phyloP scores from a whole-genome alignment of 2,888 invertebrate species.

The Macropis europaea region DNA sequence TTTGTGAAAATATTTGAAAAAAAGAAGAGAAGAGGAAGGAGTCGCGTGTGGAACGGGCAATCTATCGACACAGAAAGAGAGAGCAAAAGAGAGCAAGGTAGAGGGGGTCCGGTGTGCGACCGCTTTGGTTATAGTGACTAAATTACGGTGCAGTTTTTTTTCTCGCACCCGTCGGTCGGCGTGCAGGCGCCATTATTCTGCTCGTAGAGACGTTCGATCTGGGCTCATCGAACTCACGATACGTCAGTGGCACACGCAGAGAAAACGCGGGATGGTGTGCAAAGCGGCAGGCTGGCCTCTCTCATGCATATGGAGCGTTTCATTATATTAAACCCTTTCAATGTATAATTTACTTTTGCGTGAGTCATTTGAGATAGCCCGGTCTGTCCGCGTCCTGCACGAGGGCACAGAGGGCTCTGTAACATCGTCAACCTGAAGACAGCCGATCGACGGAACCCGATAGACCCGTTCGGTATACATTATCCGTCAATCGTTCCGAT shows the following conservation, averaged over 20 bases:
- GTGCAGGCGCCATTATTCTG: constrained; percentile 62
- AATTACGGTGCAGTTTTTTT: constrained; percentile 50
- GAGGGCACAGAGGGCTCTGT: constrained; percentile 53
- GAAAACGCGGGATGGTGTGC: constrained; percentile 68
- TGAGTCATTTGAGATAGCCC: constrained; percentile 83
- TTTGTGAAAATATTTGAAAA: constrained; percentile 34
- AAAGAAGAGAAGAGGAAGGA: constrained; percentile 20
- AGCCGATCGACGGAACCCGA: constrained; percentile 54
- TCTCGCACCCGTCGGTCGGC: constrained; percentile 52
- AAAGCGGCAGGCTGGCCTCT: constrained; percentile 77
- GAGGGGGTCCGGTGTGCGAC: too few species aligned
- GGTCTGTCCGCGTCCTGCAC: constrained; percentile 54
- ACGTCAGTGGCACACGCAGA: constrained; percentile 72
- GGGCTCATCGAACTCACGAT: constrained; percentile 67
- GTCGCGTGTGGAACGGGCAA: constrained; percentile 19
- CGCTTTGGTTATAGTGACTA: constrained; percentile 61
- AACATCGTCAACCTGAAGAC: constrained; percentile 60
- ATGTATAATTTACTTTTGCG: constrained; percentile 86
- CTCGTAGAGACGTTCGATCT: constrained; percentile 63
- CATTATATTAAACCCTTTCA: constrained; percentile 85
- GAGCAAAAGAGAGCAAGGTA: too few species aligned
- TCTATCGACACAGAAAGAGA: too few species aligned
- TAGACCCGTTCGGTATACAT: constrained; percentile 68
- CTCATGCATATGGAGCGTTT: constrained; percentile 85
- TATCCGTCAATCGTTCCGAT: constrained; percentile 73